Conservation (phyloP, 2,888 invertebrate species). For the Sialis lutaria region DNA sequence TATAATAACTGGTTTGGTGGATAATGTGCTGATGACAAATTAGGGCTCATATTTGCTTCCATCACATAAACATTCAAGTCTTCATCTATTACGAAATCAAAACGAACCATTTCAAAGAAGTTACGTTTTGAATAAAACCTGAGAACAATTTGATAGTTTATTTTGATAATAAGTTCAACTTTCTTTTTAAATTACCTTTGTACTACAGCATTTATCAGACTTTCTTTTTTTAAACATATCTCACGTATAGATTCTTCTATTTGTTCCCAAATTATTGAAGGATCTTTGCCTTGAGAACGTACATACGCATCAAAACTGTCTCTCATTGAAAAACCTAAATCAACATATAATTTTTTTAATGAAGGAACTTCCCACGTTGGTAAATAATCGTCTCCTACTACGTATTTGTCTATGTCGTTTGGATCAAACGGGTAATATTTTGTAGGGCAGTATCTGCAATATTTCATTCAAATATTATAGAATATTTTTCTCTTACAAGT, state of each 20-base stretch:
- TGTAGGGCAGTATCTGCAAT: constrained; percentile 63
- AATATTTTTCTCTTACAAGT: neutral
- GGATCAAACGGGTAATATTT: constrained; percentile 85
- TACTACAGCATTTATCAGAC: constrained; percentile 41
- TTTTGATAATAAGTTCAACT: neutral
- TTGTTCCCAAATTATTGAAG: constrained; percentile 58
- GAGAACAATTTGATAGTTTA: constrained; percentile 8
- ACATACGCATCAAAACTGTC: constrained; percentile 69
- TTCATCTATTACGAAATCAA: constrained; percentile 85
- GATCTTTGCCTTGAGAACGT: constrained; percentile 46
- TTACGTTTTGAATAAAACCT: constrained; percentile 33
- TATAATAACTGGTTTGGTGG: constrained; percentile 77
- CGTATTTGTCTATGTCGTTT: constrained; percentile 66
- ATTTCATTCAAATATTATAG: constrained; percentile 5
- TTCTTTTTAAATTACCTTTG: constrained; percentile 16
- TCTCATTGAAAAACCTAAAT: constrained; percentile 66
- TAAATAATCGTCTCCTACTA: constrained; percentile 84
- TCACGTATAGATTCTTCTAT: constrained; percentile 61
- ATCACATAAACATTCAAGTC: constrained; percentile 70
- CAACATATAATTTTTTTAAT: constrained; percentile 47
- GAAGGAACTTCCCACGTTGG: constrained; percentile 88
- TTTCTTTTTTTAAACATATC: constrained; percentile 53
- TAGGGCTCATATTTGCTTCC: constrained; percentile 98
- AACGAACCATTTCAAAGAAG: constrained; percentile 90
- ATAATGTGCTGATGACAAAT: constrained; percentile 84